A percentile compares a stretch with the other conserved stretches of the same genome.
Conservation (phyloP, 2,113 vertebrate genomes). For the Falcunculus frontatus region DNA sequence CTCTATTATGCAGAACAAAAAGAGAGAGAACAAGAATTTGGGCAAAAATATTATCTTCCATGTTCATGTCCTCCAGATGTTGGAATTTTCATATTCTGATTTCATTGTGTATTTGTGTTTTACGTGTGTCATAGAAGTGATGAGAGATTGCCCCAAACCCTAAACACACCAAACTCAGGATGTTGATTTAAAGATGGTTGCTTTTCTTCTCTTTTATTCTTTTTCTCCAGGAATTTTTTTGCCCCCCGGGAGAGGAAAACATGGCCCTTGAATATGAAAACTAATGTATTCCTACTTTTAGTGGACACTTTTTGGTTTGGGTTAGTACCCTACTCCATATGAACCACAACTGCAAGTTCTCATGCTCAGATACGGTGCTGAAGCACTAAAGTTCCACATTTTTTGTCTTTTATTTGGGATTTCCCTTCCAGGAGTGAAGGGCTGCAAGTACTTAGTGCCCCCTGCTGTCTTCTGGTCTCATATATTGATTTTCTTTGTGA, state of each 20-base stretch:
- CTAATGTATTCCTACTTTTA: background rate
- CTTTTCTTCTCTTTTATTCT: background rate
- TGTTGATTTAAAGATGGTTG: background rate
- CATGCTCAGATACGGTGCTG: background rate
- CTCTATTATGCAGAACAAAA: background rate
- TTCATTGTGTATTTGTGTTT: background rate
- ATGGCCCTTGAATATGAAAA: background rate
- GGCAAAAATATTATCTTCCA: background rate
- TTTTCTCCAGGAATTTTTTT: background rate
- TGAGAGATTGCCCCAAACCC: background rate
- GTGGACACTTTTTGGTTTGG: background rate
- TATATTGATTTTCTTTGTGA: background rate
- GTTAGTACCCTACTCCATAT: background rate
- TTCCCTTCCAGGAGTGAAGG: background rate
- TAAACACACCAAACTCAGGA: background rate
- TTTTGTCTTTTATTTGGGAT: background rate
- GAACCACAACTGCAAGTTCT: background rate
- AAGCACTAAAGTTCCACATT: background rate
- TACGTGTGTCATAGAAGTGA: background rate
- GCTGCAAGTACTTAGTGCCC: background rate
- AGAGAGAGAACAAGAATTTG: background rate
- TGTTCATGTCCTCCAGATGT: background rate
- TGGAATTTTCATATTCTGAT: background rate
- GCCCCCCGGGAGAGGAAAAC: background rate
- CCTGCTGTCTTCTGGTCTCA: background rate